Conservation (phyloP, 2,888 invertebrate genomes). For the Mythimna impura region DNA sequence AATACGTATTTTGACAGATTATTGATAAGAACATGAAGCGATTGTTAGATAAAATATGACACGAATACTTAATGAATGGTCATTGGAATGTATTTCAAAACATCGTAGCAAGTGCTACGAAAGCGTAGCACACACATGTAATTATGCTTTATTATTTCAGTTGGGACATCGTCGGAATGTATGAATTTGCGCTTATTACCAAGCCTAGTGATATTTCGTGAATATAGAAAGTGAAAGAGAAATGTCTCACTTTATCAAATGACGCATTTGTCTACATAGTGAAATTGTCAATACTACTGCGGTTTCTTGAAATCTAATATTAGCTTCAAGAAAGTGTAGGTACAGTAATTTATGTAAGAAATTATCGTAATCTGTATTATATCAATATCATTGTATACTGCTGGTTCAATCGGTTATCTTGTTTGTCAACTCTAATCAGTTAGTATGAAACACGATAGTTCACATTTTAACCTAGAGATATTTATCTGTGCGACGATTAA, state of each 20-base stretch:
- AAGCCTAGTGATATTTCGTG: constrained; percentile 15
- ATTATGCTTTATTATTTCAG: constrained; percentile 27
- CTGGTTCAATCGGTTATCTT: constrained; percentile 40
- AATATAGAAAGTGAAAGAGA: constrained; percentile 58
- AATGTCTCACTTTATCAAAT: constrained; percentile 52
- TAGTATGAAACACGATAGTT: constrained; percentile 16
- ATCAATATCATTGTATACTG: constrained; percentile 19
- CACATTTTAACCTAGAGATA: constrained; percentile 25
- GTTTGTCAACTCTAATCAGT: constrained; percentile 35
- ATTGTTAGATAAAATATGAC: constrained; percentile 30
- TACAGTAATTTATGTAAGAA: constrained; percentile 30
- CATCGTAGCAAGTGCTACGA: constrained; percentile 74
- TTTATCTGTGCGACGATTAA: constrained; percentile 5
- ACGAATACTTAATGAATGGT: constrained; percentile 17
- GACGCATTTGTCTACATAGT: constrained; percentile 52
- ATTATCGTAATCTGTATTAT: constrained; percentile 30
- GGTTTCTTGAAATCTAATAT: constrained; percentile 62
- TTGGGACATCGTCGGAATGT: constrained; percentile 18
- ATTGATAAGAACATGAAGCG: constrained; percentile 29
- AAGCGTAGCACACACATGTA: constrained; percentile 66
- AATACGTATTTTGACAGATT: constrained; percentile 7
- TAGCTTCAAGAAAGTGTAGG: constrained; percentile 52
- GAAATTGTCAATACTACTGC: constrained; percentile 47
- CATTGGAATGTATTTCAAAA: constrained; percentile 6
- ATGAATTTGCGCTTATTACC: constrained; percentile 38